Evolutionary conservation across 2,888 invertebrate genomes (phyloP), one percentile per base, ranked within the genome.

Genomic region (Lasioglossum pauxillum): DNA sequence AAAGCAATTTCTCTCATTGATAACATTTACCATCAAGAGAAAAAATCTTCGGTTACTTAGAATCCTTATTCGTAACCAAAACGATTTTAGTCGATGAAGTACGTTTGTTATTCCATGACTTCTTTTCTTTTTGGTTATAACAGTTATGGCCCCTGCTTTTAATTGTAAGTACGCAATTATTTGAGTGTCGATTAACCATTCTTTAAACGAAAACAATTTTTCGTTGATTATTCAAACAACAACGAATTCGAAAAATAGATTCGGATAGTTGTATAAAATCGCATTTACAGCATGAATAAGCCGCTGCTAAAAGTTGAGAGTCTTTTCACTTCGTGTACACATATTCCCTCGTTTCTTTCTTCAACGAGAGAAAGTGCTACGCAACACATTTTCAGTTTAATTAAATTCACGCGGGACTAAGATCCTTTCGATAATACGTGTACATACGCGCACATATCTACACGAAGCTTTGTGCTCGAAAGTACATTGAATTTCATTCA

Each of bases 321-420:
- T 49, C n/a, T 27, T 53, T 80, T 64, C 60, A 53, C 49, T 84
- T 75, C 60, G 69, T 72, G 69, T 72, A 19, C 53, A 80, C 80
- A 38, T 49, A 75, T 88, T 82, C 78, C 83, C 72, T 79, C 81
- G 79, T 84, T 87, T 88, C 87, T 84, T 87, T 75, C 81, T 83
- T 71, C 78, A 64, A 53, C 71, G 60, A 49, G 90, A 88, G 90
- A 90, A 87, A 90, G 90, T 87, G 73, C 78, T 27, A 64, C 53
- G 73, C 81, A 87, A 90, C 88, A 86, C 84, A 84, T 90, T 90
- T 90, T 86, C 87, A 75, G 81, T 84, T 77, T 76, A 89, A 89
- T 90, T 85, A 89, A 82, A 80, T 69, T 78, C 78, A 78, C 74
- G 44, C 38, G 77, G 78, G 75, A 69, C 85, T 44, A 88, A 81